Base-by-base conservation (phyloP, 2,113 vertebrate species). In the Crocuta crocuta region DNA sequence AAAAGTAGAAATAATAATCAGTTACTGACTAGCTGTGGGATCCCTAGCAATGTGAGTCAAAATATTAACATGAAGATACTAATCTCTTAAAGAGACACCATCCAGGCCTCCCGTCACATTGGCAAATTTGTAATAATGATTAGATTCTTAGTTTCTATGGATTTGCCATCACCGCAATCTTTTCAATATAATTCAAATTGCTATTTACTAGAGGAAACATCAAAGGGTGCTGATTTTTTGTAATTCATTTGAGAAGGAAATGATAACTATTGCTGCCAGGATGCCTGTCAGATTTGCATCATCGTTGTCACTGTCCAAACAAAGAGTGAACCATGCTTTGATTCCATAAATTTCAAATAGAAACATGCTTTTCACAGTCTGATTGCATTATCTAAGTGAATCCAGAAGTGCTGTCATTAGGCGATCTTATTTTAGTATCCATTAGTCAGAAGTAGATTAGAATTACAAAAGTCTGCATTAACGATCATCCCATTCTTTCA, bases 101-200 rank as follows among this genome's bases (percentile, higher is more conserved):
- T 17, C 3, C 35, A 45, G 16, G 3, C 4, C 31, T 76, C 45
- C 11, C 2, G 45, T 65, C 43, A 79, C 16, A 82, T 68, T 83
- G 11, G 4, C 76, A 71, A 94, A 94, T 66, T 1, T 4, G 16
- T 58, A 79, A 58, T 5, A 50, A 63, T 17, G 11, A 50, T 55
- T 83, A 43, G 8, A 16, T 31, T 92, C 31, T 66, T 76, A 61
- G 13, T 58, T 61, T 87, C 65, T 84, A 11, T 58, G 48, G 1
- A 33, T 48, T 65, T 89, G 28, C 45, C 16, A 33, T 55, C 24
- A 61, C 19, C 35, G 10, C 35, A 17, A 33, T 71, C 3, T 70
- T 97, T 97, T 68, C 65, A 68, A 33, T 66, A 35, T 63, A 91
- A 78, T 74, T 93, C 86, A 93, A 93, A 50, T 82, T 76, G 23